Base-by-base conservation (phyloP, 2,797 vertebrate species). In the Xenentodon cancila region DNA sequence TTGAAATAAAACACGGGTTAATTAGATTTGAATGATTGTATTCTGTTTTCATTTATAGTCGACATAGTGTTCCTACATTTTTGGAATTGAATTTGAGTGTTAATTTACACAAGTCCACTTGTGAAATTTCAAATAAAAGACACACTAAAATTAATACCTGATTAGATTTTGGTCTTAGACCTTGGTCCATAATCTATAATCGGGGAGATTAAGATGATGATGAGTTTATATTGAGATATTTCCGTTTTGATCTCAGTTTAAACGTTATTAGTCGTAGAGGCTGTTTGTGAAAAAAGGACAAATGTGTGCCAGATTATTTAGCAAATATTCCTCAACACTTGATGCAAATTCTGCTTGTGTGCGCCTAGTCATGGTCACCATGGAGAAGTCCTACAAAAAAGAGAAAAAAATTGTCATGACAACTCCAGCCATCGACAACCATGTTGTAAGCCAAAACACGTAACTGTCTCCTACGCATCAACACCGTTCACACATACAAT, bases 401-500 rank as follows among this genome's bases (percentile, higher is more conserved):
- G 25, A 25, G 5, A 25, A 25, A 25, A 25, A 25, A 5, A 93
- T 94, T 74, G 86, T 87, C 93, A 94, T 94, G 92, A 92, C 93
- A 93, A 94, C 93, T 89, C 80, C 77, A 91, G 85, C 85, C 87
- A 88, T 92, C 87, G 71, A 87, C 91, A 90, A 89, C 91, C 86
- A 85, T 86, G 88, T 90, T 91, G 77, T 75, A 71, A 88, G 91
- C 90, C 91, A 92, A 93, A 91, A 93, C 85, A 92, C 90, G 88
- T 88, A 93, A 92, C 88, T 84, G 86, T 90, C 91, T 91, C 92
- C 91, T 90, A 92, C 90, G 91, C 92, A 91, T 89, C 81, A 84
- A 79, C 85, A 88, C 79, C 74, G 76, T 80, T 88, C 77, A 85
- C 83, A 88, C 79, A 83, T 67, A 48, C 67, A 19, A 72, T 73